Base-by-base conservation (phyloP, 2,888 invertebrate genomes). In the Uropetala carovei region DNA sequence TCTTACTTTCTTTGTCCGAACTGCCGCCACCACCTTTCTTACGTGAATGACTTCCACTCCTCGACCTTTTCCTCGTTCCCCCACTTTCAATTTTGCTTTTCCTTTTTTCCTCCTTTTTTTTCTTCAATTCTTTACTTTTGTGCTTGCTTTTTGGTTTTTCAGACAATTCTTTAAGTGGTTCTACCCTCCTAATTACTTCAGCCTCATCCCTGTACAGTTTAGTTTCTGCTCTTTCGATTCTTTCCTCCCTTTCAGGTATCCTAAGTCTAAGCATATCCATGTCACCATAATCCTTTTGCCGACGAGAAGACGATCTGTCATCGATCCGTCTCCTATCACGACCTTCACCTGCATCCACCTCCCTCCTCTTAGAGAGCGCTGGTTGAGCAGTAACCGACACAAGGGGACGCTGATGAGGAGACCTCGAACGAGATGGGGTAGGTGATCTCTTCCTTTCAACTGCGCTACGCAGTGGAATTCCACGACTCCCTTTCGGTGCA, bases 191-290 rank as follows among this genome's bases (percentile, higher is more conserved):
- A 10, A 43, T 30, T 43, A 95, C 93, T 92, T 95, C 95, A 93
- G 96, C 96, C 92, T 96, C 96, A 94, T 96, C 96, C 93, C 96
- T 30, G 96, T 96, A 92, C 96, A 96, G 93, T 95, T 95, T n/a
- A 96, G 96, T 60, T 83, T 30, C 81, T 84, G 56, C 58, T 68
- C 27, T 84, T 22, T 93, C 92, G 56, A 92, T 59, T 82, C 91
- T 83, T 22, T 93, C 92, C 89, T 92, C 82, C 84, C 91, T 83
- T 0, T 93, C 93, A 68, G 93, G 95, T 57, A 92, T 97, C 96
- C 94, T 96, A 95, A 13, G 94, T 93, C 59, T 95, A 94, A 93
- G 95, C 95, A 86, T 96, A 95, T 85, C 64, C 14, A 68, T 58
- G 7, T 83, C 84, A 58, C 75, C 43, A 43, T 58, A 64, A 16